Evolutionary conservation across 1,140 invertebrate genomes (phyloP), one percentile per base, ranked within the genome.

Genomic region (Thaumatotibia leucotreta): DNA sequence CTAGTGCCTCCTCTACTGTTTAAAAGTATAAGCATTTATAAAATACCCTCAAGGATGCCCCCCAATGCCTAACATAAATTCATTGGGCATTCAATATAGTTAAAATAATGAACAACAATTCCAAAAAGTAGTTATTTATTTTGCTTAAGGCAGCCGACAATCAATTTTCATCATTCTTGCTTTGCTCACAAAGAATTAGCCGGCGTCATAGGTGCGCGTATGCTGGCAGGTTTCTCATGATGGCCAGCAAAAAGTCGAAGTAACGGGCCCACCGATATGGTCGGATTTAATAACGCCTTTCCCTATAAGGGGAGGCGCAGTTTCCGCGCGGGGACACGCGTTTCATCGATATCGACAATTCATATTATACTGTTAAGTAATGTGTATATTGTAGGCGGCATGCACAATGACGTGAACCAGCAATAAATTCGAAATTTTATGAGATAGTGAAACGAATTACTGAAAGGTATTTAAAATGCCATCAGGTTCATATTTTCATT

Each of bases 211-310:
- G 11, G 23, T 29, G 14, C 61, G 61, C 61, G 61, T 52, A 24
- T 31, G 54, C 65, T 67, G 67, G 62, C 33, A 52, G 50, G 72
- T 72, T 68, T 74, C 33, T 68, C 65, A 67, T 66, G 72, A 58
- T 35, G 61, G 23, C 64, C 17, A 78, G 74, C 73, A 89, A 85
- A 89, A 89, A 85, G 70, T 69, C 58, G 63, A 67, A 66, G 70
- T 84, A 89, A 86, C 85, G 83, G 85, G 66, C 61, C 62, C 29
- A 74, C 85, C 67, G 72, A 82, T 86, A 86, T 82, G 81, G 86
- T 66, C 69, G 75, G 83, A 79, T 88, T 88, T 84, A 89, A 88
- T 86, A 86, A 85, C 69, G 76, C 65, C 68, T 65, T 61, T 62
- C 73, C 73, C 70, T 79, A 82, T 74, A 80, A 73, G 79, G 79